Conservation (phyloP, 1,140 invertebrate species). For the Leptinotarsa lineolata region DNA sequence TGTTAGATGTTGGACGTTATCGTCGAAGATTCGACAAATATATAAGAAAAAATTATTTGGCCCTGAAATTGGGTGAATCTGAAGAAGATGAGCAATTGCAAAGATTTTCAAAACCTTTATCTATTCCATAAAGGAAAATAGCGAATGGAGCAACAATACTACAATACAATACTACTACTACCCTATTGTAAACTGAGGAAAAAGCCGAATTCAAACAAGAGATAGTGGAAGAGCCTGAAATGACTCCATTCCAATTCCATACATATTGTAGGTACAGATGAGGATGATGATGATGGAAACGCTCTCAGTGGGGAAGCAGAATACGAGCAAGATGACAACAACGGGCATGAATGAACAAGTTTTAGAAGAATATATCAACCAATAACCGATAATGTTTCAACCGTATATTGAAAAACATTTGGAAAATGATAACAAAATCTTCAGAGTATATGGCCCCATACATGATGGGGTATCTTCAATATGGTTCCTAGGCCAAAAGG, state of each 20-base stretch:
- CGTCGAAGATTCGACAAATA: constrained; percentile 48
- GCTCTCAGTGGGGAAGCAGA: not conserved
- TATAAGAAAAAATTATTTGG: constrained; percentile 32
- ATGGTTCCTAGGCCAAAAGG: constrained; percentile 16
- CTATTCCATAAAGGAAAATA: not conserved
- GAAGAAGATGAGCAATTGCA: constrained; percentile 27
- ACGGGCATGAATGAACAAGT: not conserved
- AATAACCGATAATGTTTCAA: no score
- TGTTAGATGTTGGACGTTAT: constrained; percentile 21
- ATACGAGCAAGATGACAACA: no score
- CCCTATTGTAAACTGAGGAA: no score
- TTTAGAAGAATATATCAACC: no score
- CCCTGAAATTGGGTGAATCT: constrained; percentile 27
- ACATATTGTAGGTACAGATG: not conserved
- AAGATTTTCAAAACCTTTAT: constrained; percentile 22
- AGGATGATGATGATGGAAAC: not conserved
- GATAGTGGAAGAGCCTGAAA: not conserved
- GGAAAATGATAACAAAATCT: constrained; percentile 20
- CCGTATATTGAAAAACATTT: no score
- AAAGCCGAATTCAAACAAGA: not conserved
- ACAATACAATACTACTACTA: not conserved
- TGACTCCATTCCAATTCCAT: not conserved
- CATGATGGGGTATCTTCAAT: constrained; percentile 20
- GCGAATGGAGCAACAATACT: not conserved
- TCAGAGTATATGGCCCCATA: constrained; percentile 14